Conservation (phyloP, 1,140 invertebrate species). For the Macrobrachium nipponense region DNA sequence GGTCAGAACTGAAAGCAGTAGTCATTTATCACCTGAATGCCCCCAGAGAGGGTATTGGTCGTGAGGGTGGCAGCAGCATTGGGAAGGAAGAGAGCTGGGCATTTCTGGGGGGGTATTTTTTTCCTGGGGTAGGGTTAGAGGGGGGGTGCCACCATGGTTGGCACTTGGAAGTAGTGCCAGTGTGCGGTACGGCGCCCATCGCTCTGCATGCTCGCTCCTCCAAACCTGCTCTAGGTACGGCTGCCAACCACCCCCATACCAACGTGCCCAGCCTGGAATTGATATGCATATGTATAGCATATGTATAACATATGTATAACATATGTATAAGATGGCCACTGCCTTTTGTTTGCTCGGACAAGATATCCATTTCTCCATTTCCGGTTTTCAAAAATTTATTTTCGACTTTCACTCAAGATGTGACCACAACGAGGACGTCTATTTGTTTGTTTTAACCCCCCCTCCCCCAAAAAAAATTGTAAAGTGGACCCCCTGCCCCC, state of each 20-base stretch:
- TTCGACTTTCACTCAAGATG: too few species aligned
- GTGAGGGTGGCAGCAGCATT: not conserved
- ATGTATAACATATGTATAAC: too few species aligned
- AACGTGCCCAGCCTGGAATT: not conserved
- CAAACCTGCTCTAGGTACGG: constrained; percentile 55
- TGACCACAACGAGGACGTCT: too few species aligned
- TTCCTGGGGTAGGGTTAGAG: not conserved
- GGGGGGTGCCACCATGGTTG: constrained; percentile 3
- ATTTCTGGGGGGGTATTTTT: not conserved
- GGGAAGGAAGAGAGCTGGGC: not conserved
- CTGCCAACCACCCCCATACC: not conserved
- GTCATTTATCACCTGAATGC: not conserved
- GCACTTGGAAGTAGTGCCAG: constrained; percentile 30
- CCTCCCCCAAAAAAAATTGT: too few species aligned
- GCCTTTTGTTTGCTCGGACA: too few species aligned
- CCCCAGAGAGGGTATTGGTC: not conserved
- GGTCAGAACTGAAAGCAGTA: too few species aligned
- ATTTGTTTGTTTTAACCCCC: too few species aligned
- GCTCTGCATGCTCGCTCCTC: constrained; percentile 55
- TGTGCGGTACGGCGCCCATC: constrained; percentile 43
- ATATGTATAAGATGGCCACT: too few species aligned
- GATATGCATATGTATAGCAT: not conserved
- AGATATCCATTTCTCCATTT: too few species aligned
- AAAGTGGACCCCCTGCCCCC: too few species aligned
- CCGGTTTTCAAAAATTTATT: too few species aligned